Percentiles rank a stretch among this genome's conserved stretches.
Conservation (phyloP, 2,888 invertebrate genomes). For the Drosophila tanythrix region DNA sequence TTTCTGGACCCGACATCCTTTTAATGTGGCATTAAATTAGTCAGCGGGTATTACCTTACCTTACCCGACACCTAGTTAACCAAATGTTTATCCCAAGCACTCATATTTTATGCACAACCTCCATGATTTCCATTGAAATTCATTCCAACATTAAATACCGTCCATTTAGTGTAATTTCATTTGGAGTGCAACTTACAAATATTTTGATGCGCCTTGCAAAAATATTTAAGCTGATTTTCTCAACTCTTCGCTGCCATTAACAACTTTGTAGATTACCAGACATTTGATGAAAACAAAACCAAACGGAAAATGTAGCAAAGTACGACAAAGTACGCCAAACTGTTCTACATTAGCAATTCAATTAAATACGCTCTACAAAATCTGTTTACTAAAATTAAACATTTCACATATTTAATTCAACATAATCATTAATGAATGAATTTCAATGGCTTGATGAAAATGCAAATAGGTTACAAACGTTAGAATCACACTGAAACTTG, state of each 20-base stretch:
- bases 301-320: not conserved
- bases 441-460: not conserved
- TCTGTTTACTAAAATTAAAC: not conserved
- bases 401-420: not conserved
- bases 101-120: not conserved
- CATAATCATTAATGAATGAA: not conserved
- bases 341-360: not conserved
- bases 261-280: not conserved
- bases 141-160: not conserved
- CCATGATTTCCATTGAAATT: not conserved
- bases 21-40: slow-evolving; percentile 13
- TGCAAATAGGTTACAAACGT: not conserved
- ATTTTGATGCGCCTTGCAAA: not conserved
- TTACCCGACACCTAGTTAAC: not conserved
- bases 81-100: not conserved
- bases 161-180: not conserved
- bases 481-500: not conserved
- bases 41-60: not conserved
- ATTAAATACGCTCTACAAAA: no score
- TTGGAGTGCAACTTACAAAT: not conserved
- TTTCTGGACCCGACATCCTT: slow-evolving; percentile 11
- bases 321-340: not conserved
- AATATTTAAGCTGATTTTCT: slow-evolving; percentile 7
- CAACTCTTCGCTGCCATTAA: not conserved
- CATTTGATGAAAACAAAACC: not conserved